Base-by-base conservation (phyloP, 2,888 invertebrate species). In the Scaptomyza parva region DNA sequence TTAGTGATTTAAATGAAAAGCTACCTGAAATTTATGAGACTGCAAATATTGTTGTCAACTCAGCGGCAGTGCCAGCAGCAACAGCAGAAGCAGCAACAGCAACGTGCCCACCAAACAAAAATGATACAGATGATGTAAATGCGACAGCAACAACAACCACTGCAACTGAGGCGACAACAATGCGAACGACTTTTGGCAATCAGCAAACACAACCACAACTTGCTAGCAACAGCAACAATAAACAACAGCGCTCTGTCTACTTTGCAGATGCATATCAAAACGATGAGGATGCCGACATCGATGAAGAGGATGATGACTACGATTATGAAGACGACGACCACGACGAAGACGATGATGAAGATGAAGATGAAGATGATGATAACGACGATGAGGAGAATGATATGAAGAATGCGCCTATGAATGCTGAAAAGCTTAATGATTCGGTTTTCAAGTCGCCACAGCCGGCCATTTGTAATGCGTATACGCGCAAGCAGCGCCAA, bases 21-120 rank as follows among this genome's bases (percentile, higher is more conserved):
- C 88, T 91, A 90, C 90, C 91, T 88, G 89, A 90, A 86, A 86
- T 88, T 89, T 88, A 89, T 89, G 89, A 91, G 90, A 90, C 90
- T 90, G 90, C 87, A 79, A 89, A 86, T 70, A 88, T 88, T 88
- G 88, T 88, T 89, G 89, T 81, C 86, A 77, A 80, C 88, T 85
- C 83, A 77, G 78, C 87, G 80, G 85, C 79, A 87, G 88, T 70
- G 65, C 63, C 72, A 70, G 47, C 59, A 64, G 43, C 73, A 64
- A 18, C 63, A 67, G 28, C 59, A 74, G 18, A 75, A 76, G 65
- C 62, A 58, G 55, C 74, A 74, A 66, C 70, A 70, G 70, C 76
- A 63, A 78, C 71, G 64, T 72, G 85, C 89, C 89, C 89, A 89
- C 88, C 89, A 86, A 88, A 75, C 50, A 70, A 86, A 72, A 74